These are phyloP conservation scores for Dynastes maya DNA, from an alignment of 2,888 invertebrate species.

Conservation along the genomic window DNA sequence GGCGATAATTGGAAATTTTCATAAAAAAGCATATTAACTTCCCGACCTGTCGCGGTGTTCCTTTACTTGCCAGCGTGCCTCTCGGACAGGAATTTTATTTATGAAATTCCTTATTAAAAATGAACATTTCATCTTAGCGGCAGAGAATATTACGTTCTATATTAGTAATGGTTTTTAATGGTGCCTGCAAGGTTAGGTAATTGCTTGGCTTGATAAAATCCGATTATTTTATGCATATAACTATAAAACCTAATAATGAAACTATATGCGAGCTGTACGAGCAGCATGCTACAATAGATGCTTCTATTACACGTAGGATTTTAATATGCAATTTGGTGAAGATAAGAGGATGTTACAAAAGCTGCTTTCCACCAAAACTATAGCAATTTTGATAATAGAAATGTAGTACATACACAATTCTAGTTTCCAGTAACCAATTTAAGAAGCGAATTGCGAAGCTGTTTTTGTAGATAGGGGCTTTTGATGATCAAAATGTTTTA, in stretches of 20 bases:
- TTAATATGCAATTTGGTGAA: slow-evolving; percentile 18
- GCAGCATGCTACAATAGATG: neutral
- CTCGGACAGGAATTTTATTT: slow-evolving; percentile 30
- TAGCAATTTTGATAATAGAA: neutral
- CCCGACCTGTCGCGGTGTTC: neutral
- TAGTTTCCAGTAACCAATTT: neutral
- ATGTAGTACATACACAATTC: neutral
- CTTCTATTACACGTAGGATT: slow-evolving; percentile 13
- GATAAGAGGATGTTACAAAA: neutral
- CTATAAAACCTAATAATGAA: slow-evolving; percentile 37
- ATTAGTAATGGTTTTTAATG: slow-evolving; percentile 24
- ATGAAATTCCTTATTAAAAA: slow-evolving; percentile 45
- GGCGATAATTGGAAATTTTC: slow-evolving; percentile 43
- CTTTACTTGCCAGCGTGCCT: neutral
- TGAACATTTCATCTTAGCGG: slow-evolving; percentile 29
- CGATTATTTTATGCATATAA: slow-evolving; percentile 37
- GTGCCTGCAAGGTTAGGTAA: slow-evolving; percentile 23
- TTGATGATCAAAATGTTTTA: too few species aligned
- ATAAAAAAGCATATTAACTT: slow-evolving; percentile 41
- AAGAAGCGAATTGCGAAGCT: too few species aligned
- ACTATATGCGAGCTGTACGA: slow-evolving; percentile 8
- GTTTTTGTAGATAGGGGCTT: too few species aligned
- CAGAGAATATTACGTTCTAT: slow-evolving; percentile 11
- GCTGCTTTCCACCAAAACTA: neutral
- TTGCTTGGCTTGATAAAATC: slow-evolving; percentile 23